Conservation (phyloP, 2,113 vertebrate genomes). For the Noturus placidus region DNA sequence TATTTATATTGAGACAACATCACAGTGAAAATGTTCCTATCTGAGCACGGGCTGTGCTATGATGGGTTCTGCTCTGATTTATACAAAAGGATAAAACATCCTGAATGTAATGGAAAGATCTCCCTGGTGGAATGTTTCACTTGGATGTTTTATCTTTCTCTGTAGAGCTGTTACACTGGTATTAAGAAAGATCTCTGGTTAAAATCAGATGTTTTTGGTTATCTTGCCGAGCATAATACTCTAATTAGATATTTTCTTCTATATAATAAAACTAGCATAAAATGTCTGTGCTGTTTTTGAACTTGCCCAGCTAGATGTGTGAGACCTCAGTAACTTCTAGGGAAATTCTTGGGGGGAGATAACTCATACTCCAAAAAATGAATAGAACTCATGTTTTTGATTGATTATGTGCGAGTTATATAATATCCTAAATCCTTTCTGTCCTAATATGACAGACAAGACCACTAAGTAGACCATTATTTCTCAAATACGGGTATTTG, state of each 20-base stretch:
- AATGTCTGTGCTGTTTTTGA: background rate
- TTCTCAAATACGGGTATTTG: background rate
- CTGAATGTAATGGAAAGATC: background rate
- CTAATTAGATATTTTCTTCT: background rate
- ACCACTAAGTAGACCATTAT: background rate
- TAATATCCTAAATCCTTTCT: background rate
- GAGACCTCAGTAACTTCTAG: background rate
- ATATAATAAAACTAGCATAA: background rate
- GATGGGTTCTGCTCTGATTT: background rate
- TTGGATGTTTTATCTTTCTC: background rate
- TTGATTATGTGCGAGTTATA: background rate
- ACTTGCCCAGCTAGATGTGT: background rate
- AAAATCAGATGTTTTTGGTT: background rate
- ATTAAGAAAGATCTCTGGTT: background rate
- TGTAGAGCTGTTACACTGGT: background rate
- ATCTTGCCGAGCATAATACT: background rate
- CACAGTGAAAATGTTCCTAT: slow-evolving; percentile 12
- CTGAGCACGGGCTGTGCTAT: background rate
- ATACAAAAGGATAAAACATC: background rate
- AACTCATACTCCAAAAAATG: background rate
- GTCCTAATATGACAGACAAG: background rate
- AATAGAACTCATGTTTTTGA: background rate
- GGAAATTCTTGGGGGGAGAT: too few species aligned
- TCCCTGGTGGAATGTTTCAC: background rate
- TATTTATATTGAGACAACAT: background rate